Evolutionary conservation across 2,888 invertebrate genomes (phyloP).

Genomic region (Salpingus planirostris): DNA sequence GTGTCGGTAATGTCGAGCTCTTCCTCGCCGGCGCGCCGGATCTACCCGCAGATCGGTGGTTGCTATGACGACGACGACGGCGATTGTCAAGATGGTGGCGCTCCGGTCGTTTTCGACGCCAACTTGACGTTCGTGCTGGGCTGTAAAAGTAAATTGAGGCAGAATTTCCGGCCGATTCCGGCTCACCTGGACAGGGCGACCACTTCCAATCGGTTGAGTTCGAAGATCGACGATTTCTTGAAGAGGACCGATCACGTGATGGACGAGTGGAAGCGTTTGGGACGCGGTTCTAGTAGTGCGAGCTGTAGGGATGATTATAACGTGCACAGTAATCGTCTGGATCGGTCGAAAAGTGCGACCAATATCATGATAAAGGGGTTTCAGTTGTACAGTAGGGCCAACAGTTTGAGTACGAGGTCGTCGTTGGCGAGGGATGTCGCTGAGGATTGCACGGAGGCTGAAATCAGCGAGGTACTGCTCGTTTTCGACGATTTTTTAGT

Average conservation of each 20-base stretch:
- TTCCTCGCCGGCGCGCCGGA: slow-evolving; percentile 45
- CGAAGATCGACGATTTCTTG: slow-evolving; percentile 71
- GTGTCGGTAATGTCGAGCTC: slow-evolving; percentile 27
- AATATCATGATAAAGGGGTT: slow-evolving; percentile 79
- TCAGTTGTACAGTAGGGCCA: slow-evolving; percentile 56
- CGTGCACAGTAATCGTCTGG: slow-evolving; percentile 27
- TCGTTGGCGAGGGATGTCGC: slow-evolving; percentile 47
- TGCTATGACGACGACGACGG: slow-evolving; percentile 51
- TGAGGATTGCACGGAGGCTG: slow-evolving; percentile 55
- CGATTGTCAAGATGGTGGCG: slow-evolving; percentile 56
- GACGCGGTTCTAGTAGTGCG: slow-evolving; percentile 41
- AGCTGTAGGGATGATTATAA: slow-evolving; percentile 4
- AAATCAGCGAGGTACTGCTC: slow-evolving; percentile 57
- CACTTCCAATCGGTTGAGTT: slow-evolving; percentile 64
- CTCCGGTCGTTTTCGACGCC: slow-evolving; percentile 74
- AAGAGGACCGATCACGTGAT: slow-evolving; percentile 79
- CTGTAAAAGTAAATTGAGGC: slow-evolving; percentile 59
- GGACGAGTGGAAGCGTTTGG: slow-evolving; percentile 74
- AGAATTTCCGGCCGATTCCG: slow-evolving; percentile 60
- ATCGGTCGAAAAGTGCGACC: slow-evolving; percentile 64
- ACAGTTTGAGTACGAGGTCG: slow-evolving; percentile 41
- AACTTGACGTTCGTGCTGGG: slow-evolving; percentile 73
- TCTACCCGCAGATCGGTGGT: slow-evolving; percentile 54
- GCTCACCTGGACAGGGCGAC: slow-evolving; percentile 70
- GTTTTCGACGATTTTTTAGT: too few relatives aligned